These are phyloP conservation scores for Diarsia brunnea DNA, from an alignment of 2,888 invertebrate species.

Conservation along the genomic window DNA sequence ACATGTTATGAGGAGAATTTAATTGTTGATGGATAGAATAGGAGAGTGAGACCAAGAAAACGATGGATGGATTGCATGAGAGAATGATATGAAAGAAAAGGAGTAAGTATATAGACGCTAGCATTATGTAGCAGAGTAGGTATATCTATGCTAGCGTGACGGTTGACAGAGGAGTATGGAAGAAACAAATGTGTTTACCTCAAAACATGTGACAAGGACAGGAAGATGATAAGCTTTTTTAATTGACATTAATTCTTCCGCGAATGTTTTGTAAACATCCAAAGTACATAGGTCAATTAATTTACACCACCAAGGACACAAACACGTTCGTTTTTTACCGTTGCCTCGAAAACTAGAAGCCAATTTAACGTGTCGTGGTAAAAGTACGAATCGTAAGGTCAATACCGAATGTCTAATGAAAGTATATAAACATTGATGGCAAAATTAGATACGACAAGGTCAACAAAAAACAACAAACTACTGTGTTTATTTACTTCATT, in stretches of 20 bases:
- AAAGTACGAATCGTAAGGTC: slow-evolving; percentile 51
- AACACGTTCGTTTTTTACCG: slow-evolving; percentile 1
- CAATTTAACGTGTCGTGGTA: slow-evolving; percentile 21
- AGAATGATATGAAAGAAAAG: no score
- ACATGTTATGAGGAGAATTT: no score
- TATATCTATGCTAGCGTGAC: no score
- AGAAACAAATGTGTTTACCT: no score
- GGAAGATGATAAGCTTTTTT: background rate
- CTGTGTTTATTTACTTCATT: slow-evolving; percentile 29
- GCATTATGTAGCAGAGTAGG: no score
- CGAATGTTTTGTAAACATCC: background rate
- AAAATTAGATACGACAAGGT: slow-evolving; percentile 47
- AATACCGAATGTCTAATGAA: slow-evolving; percentile 26
- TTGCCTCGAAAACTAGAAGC: slow-evolving; percentile 10
- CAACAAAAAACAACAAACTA: slow-evolving; percentile 16
- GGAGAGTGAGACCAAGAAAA: no score
- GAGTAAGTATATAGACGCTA: no score
- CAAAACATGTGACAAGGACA: no score
- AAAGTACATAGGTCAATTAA: slow-evolving; percentile 19
- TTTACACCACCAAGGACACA: slow-evolving; percentile 28
- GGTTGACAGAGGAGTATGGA: no score
- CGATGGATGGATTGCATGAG: no score
- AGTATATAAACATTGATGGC: slow-evolving; percentile 26
- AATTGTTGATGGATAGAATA: no score
- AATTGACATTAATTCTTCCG: background rate